Evolutionary conservation across 2,888 invertebrate genomes (phyloP), one percentile per base, ranked within the genome.

Genomic region (Lagria hirta): DNA sequence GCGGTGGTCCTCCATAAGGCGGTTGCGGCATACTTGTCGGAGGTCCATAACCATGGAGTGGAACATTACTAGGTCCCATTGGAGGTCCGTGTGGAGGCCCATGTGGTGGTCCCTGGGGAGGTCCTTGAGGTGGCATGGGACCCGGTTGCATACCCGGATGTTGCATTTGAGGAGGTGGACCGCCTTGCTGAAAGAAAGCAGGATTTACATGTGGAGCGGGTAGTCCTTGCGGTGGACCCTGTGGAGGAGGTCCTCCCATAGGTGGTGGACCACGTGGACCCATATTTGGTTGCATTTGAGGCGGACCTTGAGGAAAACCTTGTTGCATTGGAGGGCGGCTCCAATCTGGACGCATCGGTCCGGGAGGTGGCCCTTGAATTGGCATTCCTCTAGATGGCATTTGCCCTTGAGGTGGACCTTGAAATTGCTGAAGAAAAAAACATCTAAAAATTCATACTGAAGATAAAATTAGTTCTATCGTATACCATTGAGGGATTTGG

Each of bases 181-280:
- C 80, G 24, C 77, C 77, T 72, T 89, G 90, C 62, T 88, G 89
- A 73, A 95, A 95, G 82, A 96, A 96, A 47, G 95, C 94, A 23
- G 96, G 95, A 77, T 96, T 96, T 54, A 96, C 93, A 72, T 96
- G 95, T 32, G 95, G 94, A 15, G 94, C 93, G 4, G 90, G 90
- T 24, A 81, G 82, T 2, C 81, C 82, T 3, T 77, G 77, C 0
- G 79, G 74, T 5, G 60, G 60, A 21, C 76, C 77, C 57, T 75
- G 75, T 13, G 70, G 70, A 6, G 73, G 74, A 4, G 71, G 71
- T 11, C 68, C 67, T 28, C 66, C 67, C 66, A 70, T 70, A 23
- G 72, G 75, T 4, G 81, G 81, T 52, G 81, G 82, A 54, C 80
- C 81, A 61, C 77, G 69, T 46, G 76, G 76, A 32, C 77, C 69